These are phyloP conservation scores for Brachyrhaphis roseni DNA, from an alignment of 2,797 vertebrate genomes.

Conservation along the genomic window DNA sequence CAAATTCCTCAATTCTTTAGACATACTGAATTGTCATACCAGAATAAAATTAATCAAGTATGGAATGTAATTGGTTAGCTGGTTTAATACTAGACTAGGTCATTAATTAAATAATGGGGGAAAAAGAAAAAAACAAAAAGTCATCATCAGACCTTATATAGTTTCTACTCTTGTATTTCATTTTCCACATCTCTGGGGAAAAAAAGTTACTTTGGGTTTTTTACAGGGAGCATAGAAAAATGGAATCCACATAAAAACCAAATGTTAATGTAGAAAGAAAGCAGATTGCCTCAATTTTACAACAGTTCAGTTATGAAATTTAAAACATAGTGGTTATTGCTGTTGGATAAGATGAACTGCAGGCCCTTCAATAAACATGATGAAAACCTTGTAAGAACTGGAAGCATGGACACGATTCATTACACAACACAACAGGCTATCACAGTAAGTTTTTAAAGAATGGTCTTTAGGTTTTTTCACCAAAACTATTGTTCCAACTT, in stretches of 20 bases:
- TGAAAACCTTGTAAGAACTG: background rate
- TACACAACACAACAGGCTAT: background rate
- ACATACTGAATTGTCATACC: background rate
- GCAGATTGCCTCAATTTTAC: background rate
- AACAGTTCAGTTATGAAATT: background rate
- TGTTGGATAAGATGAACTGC: background rate
- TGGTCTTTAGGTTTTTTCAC: background rate
- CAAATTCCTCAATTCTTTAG: background rate
- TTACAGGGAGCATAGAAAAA: background rate
- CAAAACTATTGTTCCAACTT: background rate
- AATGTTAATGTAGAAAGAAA: background rate
- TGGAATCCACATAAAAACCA: background rate
- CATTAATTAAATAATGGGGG: background rate
- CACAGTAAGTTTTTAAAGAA: background rate
- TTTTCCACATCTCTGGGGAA: background rate
- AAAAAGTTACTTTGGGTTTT: background rate
- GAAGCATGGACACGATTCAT: background rate
- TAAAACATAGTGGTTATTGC: background rate
- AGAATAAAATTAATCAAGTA: background rate
- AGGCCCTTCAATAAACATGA: background rate
- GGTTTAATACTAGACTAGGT: background rate
- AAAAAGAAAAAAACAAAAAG: background rate
- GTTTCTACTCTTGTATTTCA: background rate
- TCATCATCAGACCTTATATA: background rate
- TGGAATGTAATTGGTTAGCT: background rate